Evolutionary conservation across 2,888 invertebrate species (phyloP), one percentile per base, ranked within the genome.

Genomic region (Sclerodermus sp.): DNA sequence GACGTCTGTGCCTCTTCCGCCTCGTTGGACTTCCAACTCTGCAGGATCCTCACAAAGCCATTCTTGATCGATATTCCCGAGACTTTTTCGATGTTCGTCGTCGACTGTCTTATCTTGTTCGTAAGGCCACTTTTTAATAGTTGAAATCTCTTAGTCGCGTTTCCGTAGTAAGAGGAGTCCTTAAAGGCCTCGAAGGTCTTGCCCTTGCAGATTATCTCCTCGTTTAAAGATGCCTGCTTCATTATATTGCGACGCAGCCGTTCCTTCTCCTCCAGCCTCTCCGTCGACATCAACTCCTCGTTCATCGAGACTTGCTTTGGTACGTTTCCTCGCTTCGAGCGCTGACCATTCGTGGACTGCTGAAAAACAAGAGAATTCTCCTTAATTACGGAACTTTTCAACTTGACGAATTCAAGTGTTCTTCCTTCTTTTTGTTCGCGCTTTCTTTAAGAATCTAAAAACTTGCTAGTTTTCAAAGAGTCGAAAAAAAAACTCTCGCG

Each of bases 211-310:
- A 93, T 85, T 53, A 93, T 85, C 53, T 93, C 91, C 75, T 93
- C 93, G 71, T 93, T 93, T 12, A 93, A 79, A 5, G 93, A 93
- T 17, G 91, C 90, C 79, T 93, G 93, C 73, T 93, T 93, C 73
- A 90, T 91, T 60, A 93, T 92, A 70, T 92, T 90, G 69, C 87
- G 88, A 50, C 90, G 83, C 15, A 93, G 85, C 42, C 84, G 83
- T 73, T 93, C 92, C 67, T 92, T 93, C 74, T 93, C 93, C 53
- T 88, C 81, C 67, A 93, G 78, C 47, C 93, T 81, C 67, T 92
- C 93, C n/a, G 87, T 87, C 1, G 91, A 92, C 88, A 93, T 91
- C 12, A 93, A 80, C 73, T 93, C 93, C 74, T 93, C 93, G 70
- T 93, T 93, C 53, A 94, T 82, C 1, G 93, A 93, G 57, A 90